Conservation (phyloP, 2,888 invertebrate species). For the Teinopalpus imperialis region DNA sequence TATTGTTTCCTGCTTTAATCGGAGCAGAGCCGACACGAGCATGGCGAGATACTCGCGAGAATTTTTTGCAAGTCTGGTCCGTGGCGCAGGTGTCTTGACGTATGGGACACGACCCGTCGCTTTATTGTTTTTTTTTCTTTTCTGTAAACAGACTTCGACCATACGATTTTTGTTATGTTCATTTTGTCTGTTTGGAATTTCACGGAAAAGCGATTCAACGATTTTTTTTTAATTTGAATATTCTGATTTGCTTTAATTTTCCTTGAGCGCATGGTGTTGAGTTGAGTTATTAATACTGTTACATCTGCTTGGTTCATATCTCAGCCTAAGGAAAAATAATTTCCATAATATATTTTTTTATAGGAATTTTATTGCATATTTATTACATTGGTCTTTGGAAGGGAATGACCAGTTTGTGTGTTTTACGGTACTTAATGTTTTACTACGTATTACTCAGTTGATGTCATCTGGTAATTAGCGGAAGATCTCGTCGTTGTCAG, state of each 20-base stretch:
- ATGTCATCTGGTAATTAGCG: too few relatives aligned
- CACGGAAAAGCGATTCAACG: slow-evolving; percentile 8
- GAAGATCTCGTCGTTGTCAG: too few relatives aligned
- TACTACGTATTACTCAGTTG: too few relatives aligned
- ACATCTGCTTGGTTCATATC: too few relatives aligned
- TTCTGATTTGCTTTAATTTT: not conserved
- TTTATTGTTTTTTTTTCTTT: slow-evolving; percentile 61
- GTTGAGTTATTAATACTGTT: too few relatives aligned
- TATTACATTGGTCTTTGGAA: too few relatives aligned
- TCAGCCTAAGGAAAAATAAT: too few relatives aligned
- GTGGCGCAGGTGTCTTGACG: slow-evolving; percentile 62
- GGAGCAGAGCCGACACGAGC: slow-evolving; percentile 27
- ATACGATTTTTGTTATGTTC: slow-evolving; percentile 58
- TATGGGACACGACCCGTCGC: slow-evolving; percentile 44
- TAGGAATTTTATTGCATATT: too few relatives aligned
- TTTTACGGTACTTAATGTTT: too few relatives aligned
- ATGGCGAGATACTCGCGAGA: slow-evolving; percentile 32
- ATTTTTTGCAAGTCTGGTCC: slow-evolving; percentile 66
- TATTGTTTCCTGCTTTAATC: slow-evolving; percentile 30
- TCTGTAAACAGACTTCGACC: slow-evolving; percentile 55
- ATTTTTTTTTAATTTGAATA: not conserved
- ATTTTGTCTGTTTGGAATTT: slow-evolving; percentile 41
- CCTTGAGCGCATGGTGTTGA: too few relatives aligned
- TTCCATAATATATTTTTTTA: too few relatives aligned
- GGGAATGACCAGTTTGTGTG: too few relatives aligned